Percentiles rank a stretch among this genome's conserved stretches.
phyloP scores from a whole-genome alignment of 2,888 invertebrate genomes.

The Furcula furcula region DNA sequence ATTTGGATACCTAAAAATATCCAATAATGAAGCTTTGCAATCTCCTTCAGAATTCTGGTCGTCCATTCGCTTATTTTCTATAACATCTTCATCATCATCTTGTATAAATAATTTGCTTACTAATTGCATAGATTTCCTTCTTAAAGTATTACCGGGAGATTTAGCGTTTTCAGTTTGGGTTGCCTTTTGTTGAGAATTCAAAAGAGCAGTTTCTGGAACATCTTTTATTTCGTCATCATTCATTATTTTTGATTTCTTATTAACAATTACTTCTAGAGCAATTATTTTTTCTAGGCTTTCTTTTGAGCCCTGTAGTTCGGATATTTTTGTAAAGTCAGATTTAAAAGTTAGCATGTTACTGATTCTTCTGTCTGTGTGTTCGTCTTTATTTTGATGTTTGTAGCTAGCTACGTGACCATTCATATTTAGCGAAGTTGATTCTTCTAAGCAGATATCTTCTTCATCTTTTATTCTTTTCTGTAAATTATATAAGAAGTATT shows the following conservation, averaged over 20 bases:
- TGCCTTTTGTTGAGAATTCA: conserved; percentile 45
- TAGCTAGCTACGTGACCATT: conserved; percentile 47
- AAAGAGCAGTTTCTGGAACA: conserved; percentile 37
- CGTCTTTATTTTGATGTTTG: conserved; percentile 39
- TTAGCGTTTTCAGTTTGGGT: conserved; percentile 54
- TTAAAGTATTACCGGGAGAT: conserved; percentile 50
- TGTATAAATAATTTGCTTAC: conserved; percentile 58
- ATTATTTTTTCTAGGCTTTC: conserved; percentile 53
- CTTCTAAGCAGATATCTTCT: conserved; percentile 44
- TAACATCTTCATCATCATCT: conserved; percentile 49
- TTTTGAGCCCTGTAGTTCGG: conserved; percentile 43
- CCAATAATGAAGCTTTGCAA: conserved; percentile 82
- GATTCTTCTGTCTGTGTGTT: conserved; percentile 56
- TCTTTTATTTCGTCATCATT: conserved; percentile 32
- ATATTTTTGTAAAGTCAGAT: conserved; percentile 50
- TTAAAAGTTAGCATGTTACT: conserved; percentile 66
- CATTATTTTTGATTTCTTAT: conserved; percentile 46
- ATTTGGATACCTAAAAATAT: conserved; percentile 84
- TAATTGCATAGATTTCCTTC: conserved; percentile 62
- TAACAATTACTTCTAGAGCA: conserved; percentile 57
- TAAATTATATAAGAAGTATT: too few relatives aligned
- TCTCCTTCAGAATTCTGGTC: conserved; percentile 71
- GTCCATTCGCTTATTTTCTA: conserved; percentile 65
- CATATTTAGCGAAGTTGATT: conserved; percentile 44
- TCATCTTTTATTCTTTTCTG: conserved; percentile 66